phyloP scores from a whole-genome alignment of 2,113 vertebrate genomes.

The Synodontis membranacea region DNA sequence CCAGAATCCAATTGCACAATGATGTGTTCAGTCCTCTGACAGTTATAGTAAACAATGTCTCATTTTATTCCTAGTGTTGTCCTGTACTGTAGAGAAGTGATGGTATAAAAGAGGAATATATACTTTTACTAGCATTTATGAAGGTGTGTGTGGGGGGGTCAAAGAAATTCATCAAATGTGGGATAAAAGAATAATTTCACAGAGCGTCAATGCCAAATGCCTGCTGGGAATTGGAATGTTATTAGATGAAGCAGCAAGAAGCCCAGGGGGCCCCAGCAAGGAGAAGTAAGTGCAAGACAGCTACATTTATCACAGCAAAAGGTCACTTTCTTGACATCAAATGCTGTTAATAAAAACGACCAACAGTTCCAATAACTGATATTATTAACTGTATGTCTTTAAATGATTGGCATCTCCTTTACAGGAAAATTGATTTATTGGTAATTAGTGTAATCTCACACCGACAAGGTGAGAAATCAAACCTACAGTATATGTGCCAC shows the following conservation, averaged over 20 bases:
- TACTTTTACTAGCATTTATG: background rate
- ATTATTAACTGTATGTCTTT: background rate
- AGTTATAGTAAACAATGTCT: background rate
- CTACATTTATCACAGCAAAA: conserved; percentile 47
- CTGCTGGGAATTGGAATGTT: conserved; percentile 35
- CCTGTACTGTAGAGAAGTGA: background rate
- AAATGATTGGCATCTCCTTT: background rate
- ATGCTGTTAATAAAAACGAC: background rate
- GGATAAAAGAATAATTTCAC: conserved; percentile 25
- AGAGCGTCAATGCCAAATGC: conserved; percentile 28
- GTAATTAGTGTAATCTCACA: background rate
- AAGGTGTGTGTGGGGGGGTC: background rate
- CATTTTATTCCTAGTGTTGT: background rate
- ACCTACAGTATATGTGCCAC: background rate
- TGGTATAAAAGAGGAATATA: background rate
- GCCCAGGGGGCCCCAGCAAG: conserved; percentile 17
- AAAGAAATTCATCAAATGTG: conserved; percentile 19
- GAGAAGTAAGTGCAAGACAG: conserved; percentile 29
- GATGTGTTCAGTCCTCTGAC: no score
- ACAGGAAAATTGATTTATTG: background rate
- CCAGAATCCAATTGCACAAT: no score
- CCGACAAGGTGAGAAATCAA: background rate
- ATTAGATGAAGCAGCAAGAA: conserved; percentile 28
- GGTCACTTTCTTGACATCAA: conserved; percentile 43
- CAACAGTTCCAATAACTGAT: background rate